Percentiles rank a stretch among this genome's conserved stretches.
phyloP scores from a whole-genome alignment of 2,113 vertebrate species.

The Epinephelus moara region DNA sequence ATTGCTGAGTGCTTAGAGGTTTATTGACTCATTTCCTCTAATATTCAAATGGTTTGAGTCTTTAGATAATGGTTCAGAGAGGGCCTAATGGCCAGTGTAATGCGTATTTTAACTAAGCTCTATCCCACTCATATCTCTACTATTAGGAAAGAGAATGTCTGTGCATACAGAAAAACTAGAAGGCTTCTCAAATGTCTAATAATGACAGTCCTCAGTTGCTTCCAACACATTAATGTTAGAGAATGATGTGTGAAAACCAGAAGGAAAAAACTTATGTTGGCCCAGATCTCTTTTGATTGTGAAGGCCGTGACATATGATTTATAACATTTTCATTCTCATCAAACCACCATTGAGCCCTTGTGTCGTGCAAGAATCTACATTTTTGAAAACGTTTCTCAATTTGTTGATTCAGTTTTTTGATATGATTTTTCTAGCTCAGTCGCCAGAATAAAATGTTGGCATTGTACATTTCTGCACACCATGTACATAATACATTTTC shows the following conservation, averaged over 20 bases:
- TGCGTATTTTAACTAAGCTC: constrained; percentile 3
- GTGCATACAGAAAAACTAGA: background rate
- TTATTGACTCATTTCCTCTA: constrained; percentile 28
- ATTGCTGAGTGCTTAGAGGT: constrained; percentile 8
- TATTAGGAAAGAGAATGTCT: background rate
- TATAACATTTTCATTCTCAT: background rate
- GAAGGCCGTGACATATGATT: background rate
- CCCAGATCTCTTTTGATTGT: background rate
- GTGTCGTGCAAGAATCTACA: background rate
- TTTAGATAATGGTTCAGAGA: constrained; percentile 28
- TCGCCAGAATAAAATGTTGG: too few species aligned
- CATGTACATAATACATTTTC: too few species aligned
- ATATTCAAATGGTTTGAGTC: constrained; percentile 21
- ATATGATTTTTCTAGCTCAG: background rate
- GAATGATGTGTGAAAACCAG: background rate
- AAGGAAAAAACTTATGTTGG: background rate
- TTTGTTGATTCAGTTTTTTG: background rate
- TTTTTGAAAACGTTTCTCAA: background rate
- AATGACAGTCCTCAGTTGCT: background rate
- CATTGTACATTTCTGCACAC: too few species aligned
- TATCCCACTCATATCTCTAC: constrained; percentile 8
- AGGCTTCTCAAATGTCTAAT: background rate
- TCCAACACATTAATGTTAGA: background rate
- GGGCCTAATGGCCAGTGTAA: constrained; percentile 20
- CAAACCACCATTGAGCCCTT: background rate